Evolutionary conservation across 2,113 vertebrate genomes (phyloP).

Genomic region (Oncorhynchus tshawytscha): DNA sequence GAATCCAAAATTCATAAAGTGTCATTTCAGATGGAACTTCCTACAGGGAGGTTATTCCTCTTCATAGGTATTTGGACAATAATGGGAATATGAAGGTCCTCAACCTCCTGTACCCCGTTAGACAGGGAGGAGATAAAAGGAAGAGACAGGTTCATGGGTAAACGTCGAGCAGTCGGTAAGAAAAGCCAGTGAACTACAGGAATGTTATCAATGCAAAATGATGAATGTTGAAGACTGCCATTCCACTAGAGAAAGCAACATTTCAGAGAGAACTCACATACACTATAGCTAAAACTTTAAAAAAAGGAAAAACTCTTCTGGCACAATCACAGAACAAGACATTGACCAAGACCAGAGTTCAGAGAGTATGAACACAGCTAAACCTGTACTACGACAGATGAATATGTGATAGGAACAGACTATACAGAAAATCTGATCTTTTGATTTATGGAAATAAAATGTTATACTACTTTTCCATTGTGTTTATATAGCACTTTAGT

Average conservation of each 20-base stretch:
- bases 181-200: slow-evolving; percentile 33
- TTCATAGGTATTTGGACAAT: no score
- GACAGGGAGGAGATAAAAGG: no score
- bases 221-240: no score
- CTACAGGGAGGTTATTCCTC: no score
- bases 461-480: background rate
- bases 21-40: no score
- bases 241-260: background rate
- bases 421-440: background rate
- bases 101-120: no score
- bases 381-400: background rate
- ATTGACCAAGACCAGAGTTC: background rate
- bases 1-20: no score
- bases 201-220: slow-evolving; percentile 30
- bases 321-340: background rate
- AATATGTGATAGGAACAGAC: background rate
- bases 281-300: background rate
- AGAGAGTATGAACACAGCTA: background rate
- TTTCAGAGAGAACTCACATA: background rate
- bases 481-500: background rate
- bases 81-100: no score
- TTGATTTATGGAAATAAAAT: background rate
- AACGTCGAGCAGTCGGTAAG: slow-evolving; percentile 31
- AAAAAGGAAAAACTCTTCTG: background rate
- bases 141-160: background rate